Evolutionary conservation across 2,888 invertebrate species (phyloP).

Genomic region (Synergus umbraculus): DNA sequence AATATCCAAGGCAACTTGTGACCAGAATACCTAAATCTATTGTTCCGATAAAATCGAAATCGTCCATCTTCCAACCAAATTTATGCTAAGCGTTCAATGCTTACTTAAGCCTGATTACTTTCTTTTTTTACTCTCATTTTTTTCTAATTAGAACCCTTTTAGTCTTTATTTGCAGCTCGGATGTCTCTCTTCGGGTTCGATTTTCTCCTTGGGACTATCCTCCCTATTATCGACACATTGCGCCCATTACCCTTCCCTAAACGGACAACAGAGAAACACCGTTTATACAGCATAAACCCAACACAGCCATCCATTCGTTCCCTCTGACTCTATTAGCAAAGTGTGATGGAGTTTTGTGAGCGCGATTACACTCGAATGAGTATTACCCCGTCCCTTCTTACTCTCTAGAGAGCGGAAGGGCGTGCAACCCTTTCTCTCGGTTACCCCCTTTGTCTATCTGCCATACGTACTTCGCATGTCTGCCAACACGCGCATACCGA

Average conservation of each 20-base stretch:
- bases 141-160: neutral
- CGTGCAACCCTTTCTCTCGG: slow-evolving; percentile 70
- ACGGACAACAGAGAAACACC: slow-evolving; percentile 58
- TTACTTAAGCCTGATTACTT: neutral
- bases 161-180: neutral
- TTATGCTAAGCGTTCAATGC: neutral
- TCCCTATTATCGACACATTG: slow-evolving; percentile 64
- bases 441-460: slow-evolving; percentile 54
- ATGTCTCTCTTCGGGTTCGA: slow-evolving; percentile 13
- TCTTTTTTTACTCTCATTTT: neutral
- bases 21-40: neutral
- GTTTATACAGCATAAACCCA: slow-evolving; percentile 67
- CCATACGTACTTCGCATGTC: slow-evolving; percentile 57
- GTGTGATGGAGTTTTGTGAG: slow-evolving; percentile 78
- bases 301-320: slow-evolving; percentile 65
- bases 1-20: neutral
- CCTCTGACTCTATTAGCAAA: slow-evolving; percentile 76
- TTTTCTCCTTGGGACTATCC: slow-evolving; percentile 17
- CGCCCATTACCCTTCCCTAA: slow-evolving; percentile 63
- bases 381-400: slow-evolving; percentile 68
- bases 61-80: neutral
- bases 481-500: slow-evolving; percentile 50
- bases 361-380: slow-evolving; percentile 78
- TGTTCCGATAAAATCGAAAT: neutral
- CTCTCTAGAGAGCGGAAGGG: slow-evolving; percentile 60